A percentile compares a stretch with the other conserved stretches of the same genome.
Evolutionary conservation across 2,797 vertebrate species (phyloP).

Genomic region (Pipistrellus pygmaeus): DNA sequence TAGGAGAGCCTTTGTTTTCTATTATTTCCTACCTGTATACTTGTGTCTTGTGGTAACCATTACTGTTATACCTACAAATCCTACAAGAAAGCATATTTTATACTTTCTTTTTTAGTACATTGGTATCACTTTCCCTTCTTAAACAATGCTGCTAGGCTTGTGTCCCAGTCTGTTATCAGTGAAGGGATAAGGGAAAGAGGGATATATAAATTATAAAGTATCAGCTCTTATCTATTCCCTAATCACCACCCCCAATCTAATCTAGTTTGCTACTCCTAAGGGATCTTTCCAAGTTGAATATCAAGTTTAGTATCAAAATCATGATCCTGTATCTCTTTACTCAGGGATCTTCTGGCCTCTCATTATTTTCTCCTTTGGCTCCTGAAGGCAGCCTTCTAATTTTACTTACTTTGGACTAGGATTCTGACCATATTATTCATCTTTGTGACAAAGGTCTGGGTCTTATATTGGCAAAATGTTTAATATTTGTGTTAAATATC

Average conservation of each 20-base stretch:
- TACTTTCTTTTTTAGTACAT: not conserved
- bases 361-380: not conserved
- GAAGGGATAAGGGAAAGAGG: not conserved
- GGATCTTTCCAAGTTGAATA: conserved; percentile 35
- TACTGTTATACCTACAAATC: not conserved
- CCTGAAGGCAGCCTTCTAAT: not conserved
- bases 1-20: not conserved
- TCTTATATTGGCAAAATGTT: conserved; percentile 11
- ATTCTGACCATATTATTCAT: conserved; percentile 27
- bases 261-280: not conserved
- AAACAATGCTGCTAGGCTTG: not conserved
- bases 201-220: not conserved
- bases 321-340: conserved; percentile 1
- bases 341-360: not conserved
- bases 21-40: not conserved
- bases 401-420: not conserved
- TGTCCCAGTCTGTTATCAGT: not conserved
- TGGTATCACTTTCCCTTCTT: not conserved
- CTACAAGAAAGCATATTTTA: not conserved
- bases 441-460: not conserved
- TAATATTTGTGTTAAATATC: conserved; percentile 7
- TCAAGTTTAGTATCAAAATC: conserved; percentile 46
- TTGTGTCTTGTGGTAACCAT: not conserved
- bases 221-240: not conserved
- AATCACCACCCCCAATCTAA: not conserved